A percentile compares a stretch with the other conserved stretches of the same genome.
phyloP scores from a whole-genome alignment of 1,140 invertebrate species.

The Dendrolimus punctatus region DNA sequence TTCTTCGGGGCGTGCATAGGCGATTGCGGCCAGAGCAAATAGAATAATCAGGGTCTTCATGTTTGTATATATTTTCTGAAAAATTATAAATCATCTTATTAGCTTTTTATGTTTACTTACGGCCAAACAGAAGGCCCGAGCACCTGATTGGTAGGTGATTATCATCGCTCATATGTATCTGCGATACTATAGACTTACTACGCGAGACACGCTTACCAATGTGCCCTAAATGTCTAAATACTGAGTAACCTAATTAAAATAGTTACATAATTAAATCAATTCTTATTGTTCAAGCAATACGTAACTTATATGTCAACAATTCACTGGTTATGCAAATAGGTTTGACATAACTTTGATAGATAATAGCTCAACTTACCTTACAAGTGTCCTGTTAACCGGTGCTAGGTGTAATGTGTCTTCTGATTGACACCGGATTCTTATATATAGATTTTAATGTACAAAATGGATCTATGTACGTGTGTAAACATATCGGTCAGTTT shows the following conservation, averaged over 20 bases:
- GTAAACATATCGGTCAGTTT: constrained; percentile 1
- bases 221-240: too few relatives aligned
- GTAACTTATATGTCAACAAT: too few relatives aligned
- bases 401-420: constrained; percentile 17
- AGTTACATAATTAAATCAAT: too few relatives aligned
- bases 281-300: too few relatives aligned
- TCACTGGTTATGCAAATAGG: not conserved
- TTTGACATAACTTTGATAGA: constrained; percentile 2
- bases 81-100: constrained; percentile 4
- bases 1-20: constrained; percentile 25
- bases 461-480: constrained; percentile 5
- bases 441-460: constrained; percentile 9
- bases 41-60: constrained; percentile 45
- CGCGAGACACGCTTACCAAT: too few relatives aligned
- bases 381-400: constrained; percentile 12
- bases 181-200: too few relatives aligned
- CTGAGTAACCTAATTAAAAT: too few relatives aligned
- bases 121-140: too few relatives aligned
- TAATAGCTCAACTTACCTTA: constrained; percentile 17
- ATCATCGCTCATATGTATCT: too few relatives aligned
- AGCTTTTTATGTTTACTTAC: too few relatives aligned
- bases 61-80: constrained; percentile 13
- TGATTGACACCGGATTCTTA: not conserved
- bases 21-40: constrained; percentile 29
- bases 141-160: too few relatives aligned